These are phyloP conservation scores for Chrysochloris asiatica DNA, from an alignment of 2,113 vertebrate species.

Conservation along the genomic window DNA sequence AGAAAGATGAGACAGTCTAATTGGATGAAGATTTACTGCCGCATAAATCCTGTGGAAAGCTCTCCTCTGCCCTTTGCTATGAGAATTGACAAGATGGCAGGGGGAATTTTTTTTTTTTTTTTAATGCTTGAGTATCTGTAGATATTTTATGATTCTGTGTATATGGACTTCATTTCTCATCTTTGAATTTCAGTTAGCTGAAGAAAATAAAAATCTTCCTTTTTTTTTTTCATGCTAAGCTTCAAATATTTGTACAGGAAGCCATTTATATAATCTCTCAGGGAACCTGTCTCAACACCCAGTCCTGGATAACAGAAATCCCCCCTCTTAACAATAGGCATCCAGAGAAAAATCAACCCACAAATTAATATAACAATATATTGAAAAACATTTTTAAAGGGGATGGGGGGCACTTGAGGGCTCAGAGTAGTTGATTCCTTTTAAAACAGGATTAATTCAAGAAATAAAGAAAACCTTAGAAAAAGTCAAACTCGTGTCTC, in stretches of 20 bases:
- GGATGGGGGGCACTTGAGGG: not conserved
- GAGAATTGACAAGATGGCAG: too few species aligned
- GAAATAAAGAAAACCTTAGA: constrained; percentile 38
- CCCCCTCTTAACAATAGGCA: not conserved
- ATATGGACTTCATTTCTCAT: not conserved
- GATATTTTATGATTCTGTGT: not conserved
- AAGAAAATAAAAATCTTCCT: not conserved
- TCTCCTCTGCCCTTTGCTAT: too few species aligned
- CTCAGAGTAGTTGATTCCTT: not conserved
- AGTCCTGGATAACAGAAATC: not conserved
- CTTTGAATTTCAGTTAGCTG: constrained; percentile 3
- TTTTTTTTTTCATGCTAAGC: not conserved
- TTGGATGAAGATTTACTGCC: too few species aligned
- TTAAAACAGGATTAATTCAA: constrained; percentile 4
- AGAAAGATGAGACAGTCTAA: too few species aligned
- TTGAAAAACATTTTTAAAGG: not conserved
- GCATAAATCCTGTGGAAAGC: too few species aligned
- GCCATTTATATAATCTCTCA: not conserved
- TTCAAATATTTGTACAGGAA: not conserved
- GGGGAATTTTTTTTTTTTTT: too few species aligned
- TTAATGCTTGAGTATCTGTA: not conserved
- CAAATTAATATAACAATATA: not conserved
- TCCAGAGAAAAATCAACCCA: not conserved
- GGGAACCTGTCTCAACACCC: not conserved
- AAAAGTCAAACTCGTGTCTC: not conserved